phyloP scores from a whole-genome alignment of 2,888 invertebrate genomes.

The Hyposoter dolosus region DNA sequence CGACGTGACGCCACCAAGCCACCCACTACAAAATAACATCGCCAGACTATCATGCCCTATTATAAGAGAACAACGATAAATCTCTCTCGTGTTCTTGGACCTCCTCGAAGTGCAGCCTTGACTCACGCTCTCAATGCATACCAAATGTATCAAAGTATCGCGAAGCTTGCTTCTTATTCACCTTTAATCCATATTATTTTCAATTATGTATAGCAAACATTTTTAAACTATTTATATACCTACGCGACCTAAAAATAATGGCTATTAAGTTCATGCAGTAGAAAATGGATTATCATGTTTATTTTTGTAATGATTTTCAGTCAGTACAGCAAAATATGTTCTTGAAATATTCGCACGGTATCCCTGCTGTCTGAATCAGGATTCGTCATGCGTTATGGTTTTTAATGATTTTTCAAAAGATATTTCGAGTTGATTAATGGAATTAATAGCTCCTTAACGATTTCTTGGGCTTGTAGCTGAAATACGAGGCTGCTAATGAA shows the following conservation, averaged over 20 bases:
- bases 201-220: neutral
- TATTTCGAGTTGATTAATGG: neutral
- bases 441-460: neutral
- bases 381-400: neutral
- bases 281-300: neutral
- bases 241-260: neutral
- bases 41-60: slow-evolving; percentile 71
- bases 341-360: neutral
- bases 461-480: neutral
- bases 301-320: neutral
- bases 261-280: neutral
- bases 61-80: slow-evolving; percentile 80
- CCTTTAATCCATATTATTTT: slow-evolving; percentile 5
- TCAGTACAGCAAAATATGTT: neutral
- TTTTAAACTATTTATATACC: neutral
- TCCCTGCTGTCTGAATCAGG: neutral
- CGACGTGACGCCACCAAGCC: slow-evolving; percentile 66
- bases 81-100: slow-evolving; percentile 77
- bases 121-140: slow-evolving; percentile 37
- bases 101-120: slow-evolving; percentile 78
- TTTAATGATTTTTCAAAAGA: neutral
- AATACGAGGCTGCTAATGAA: slow-evolving; percentile 16
- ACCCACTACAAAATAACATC: slow-evolving; percentile 31
- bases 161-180: slow-evolving; percentile 8
- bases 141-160: slow-evolving; percentile 53